These are phyloP conservation scores for Eulacestoma nigropectus DNA, from an alignment of 2,113 vertebrate species.

Conservation along the genomic window DNA sequence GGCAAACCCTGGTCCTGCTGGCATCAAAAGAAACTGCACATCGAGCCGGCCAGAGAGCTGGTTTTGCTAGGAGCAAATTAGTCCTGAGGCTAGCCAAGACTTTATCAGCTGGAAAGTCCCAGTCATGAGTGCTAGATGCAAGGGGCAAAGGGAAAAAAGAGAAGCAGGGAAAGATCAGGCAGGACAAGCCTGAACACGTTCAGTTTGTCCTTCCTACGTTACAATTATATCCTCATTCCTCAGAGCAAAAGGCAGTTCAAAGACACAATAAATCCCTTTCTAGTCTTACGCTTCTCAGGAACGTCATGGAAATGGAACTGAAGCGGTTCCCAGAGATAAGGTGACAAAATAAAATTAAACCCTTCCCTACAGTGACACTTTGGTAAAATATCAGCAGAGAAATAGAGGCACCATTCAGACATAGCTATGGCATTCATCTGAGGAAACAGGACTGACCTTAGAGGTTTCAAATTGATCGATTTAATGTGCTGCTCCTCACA, in stretches of 20 bases:
- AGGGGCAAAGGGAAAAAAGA: neutral
- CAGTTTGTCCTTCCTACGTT: neutral
- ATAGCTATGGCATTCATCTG: neutral
- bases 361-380: neutral
- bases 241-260: slow-evolving; percentile 43
- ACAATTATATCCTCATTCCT: slow-evolving; percentile 60
- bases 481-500: neutral
- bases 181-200: slow-evolving; percentile 55
- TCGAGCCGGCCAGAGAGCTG: neutral
- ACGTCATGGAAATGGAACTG: slow-evolving; percentile 14
- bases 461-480: neutral
- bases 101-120: slow-evolving; percentile 21
- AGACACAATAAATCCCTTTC: slow-evolving; percentile 54
- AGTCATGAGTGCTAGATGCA: neutral
- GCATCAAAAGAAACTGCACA: neutral
- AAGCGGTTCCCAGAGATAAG: slow-evolving; percentile 52
- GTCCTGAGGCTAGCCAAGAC: neutral
- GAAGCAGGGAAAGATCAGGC: neutral
- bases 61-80: neutral
- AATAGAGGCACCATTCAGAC: neutral
- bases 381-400: neutral
- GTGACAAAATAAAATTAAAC: slow-evolving; percentile 20
- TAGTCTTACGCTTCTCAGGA: neutral
- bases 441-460: neutral
- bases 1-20: neutral